These are phyloP conservation scores for Tangara arthus DNA, from an alignment of 2,797 vertebrate genomes.

Conservation along the genomic window DNA sequence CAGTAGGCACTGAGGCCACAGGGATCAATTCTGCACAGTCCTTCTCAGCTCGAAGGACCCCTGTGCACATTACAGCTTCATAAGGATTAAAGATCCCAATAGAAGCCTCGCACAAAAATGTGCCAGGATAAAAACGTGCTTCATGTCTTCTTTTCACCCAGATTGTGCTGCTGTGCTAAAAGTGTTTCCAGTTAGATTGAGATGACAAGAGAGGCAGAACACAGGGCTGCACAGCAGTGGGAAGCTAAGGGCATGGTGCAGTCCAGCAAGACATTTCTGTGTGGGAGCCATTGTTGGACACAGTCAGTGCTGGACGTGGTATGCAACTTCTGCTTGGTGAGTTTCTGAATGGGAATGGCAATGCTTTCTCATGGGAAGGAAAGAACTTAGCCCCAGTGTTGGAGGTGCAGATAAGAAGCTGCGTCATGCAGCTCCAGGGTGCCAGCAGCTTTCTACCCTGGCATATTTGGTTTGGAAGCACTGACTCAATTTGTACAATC, in stretches of 20 bases:
- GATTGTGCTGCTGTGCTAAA: background rate
- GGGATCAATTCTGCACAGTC: slow-evolving; percentile 71
- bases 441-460: background rate
- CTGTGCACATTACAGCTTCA: background rate
- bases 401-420: background rate
- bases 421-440: background rate
- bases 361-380: background rate
- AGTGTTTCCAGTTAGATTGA: background rate
- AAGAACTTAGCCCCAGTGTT: background rate
- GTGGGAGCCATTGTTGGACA: background rate
- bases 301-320: background rate
- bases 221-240: background rate
- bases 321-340: background rate
- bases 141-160: background rate
- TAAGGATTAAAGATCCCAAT: background rate
- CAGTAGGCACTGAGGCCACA: slow-evolving; percentile 84
- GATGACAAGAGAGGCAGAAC: background rate
- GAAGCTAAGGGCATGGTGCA: background rate
- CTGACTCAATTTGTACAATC: background rate
- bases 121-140: background rate
- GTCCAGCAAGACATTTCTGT: background rate
- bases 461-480: background rate
- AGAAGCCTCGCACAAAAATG: background rate
- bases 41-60: background rate
- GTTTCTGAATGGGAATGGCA: background rate